Conservation (phyloP, 2,113 vertebrate species). For the Eclectus roratus region DNA sequence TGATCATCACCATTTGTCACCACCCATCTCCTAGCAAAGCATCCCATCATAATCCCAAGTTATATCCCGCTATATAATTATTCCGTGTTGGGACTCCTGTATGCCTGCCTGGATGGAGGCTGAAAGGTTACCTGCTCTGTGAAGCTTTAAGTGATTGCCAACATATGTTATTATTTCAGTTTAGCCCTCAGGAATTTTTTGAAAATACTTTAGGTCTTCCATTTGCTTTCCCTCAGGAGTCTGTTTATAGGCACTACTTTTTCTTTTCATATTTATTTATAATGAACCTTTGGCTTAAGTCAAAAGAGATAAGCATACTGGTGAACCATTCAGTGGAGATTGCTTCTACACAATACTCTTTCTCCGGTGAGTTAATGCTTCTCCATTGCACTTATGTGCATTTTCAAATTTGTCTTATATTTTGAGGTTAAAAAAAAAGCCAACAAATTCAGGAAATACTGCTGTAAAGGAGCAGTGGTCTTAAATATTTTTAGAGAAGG, state of each 20-base stretch:
- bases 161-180: neutral
- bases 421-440: neutral
- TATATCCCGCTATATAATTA: neutral
- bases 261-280: neutral
- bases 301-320: neutral
- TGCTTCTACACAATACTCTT: neutral
- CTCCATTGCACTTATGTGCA: neutral
- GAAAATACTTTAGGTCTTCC: neutral
- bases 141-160: neutral
- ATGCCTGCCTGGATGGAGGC: neutral
- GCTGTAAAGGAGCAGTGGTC: neutral
- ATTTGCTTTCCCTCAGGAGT: neutral
- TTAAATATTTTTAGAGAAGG: neutral
- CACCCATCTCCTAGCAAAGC: neutral
- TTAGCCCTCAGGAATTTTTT: neutral
- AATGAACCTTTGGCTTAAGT: neutral
- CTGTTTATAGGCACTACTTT: neutral
- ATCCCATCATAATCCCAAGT: neutral
- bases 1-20: conserved; percentile 10
- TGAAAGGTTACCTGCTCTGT: neutral
- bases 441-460: neutral
- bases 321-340: neutral
- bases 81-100: neutral
- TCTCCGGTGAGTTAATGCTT: neutral
- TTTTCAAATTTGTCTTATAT: neutral